Conservation (phyloP, 2,888 invertebrate genomes). For the Conomelus anceps region DNA sequence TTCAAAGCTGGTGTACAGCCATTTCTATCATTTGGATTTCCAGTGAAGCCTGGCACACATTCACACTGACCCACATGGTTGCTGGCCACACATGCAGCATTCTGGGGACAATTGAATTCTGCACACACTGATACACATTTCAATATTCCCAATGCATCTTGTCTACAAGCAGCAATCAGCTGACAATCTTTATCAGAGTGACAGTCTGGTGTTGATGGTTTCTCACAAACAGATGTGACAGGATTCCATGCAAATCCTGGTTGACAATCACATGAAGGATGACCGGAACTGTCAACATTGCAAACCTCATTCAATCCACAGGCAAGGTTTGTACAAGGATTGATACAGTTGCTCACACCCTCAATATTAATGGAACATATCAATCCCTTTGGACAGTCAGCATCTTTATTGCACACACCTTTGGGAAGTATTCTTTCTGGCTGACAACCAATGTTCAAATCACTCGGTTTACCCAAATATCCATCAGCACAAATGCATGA, state of each 20-base stretch:
- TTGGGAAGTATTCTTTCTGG: conserved; percentile 53
- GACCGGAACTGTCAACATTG: conserved; percentile 55
- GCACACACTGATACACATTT: conserved; percentile 74
- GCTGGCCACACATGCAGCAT: conserved; percentile 70
- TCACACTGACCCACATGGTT: conserved; percentile 73
- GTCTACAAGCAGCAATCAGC: conserved; percentile 62
- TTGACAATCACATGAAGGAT: conserved; percentile 72
- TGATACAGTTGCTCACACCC: conserved; percentile 61
- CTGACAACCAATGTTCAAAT: conserved; percentile 71
- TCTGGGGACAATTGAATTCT: conserved; percentile 75
- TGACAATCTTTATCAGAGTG: conserved; percentile 62
- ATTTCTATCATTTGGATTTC: conserved; percentile 82
- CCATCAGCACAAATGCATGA: conserved; percentile 81
- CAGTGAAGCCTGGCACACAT: conserved; percentile 74
- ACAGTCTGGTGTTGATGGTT: conserved; percentile 81
- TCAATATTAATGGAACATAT: conserved; percentile 60
- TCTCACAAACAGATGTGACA: conserved; percentile 70
- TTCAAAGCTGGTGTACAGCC: conserved; percentile 70
- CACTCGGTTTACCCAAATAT: conserved; percentile 73
- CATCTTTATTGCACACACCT: conserved; percentile 58
- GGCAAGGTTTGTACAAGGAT: conserved; percentile 71
- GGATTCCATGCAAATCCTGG: conserved; percentile 78
- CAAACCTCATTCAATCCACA: conserved; percentile 80
- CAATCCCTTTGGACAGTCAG: conserved; percentile 64
- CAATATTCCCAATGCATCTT: conserved; percentile 77